Percentiles rank a stretch among this genome's conserved stretches.
Conservation (phyloP, 2,797 vertebrate genomes). For the Aulostomus chinensis region DNA sequence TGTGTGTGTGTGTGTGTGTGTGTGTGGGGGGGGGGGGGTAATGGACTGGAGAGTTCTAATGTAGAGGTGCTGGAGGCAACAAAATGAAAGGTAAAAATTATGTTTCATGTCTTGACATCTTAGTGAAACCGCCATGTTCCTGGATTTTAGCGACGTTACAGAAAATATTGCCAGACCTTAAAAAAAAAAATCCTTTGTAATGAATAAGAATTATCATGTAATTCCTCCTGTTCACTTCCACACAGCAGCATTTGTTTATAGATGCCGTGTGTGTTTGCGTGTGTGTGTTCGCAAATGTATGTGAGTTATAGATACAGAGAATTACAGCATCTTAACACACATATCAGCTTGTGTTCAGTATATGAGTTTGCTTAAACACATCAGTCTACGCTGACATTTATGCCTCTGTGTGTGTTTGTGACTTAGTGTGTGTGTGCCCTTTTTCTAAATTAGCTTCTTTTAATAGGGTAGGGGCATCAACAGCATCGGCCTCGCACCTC, state of each 20-base stretch:
- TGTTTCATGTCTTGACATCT: too few relatives aligned
- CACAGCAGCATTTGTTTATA: constrained; percentile 47
- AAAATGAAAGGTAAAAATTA: too few relatives aligned
- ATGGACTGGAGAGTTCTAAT: too few relatives aligned
- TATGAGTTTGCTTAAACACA: constrained; percentile 26
- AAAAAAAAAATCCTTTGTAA: too few relatives aligned
- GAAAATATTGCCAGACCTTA: too few relatives aligned
- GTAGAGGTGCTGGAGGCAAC: too few relatives aligned
- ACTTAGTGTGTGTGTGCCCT: constrained; percentile 19
- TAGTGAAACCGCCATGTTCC: too few relatives aligned
- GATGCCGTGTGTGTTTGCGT: constrained; percentile 11
- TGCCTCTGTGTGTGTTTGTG: constrained; percentile 5
- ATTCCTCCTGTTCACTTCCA: constrained; percentile 76
- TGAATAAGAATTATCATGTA: constrained; percentile 66
- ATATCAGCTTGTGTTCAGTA: constrained; percentile 23
- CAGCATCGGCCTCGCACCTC: constrained; percentile 44
- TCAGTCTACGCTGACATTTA: constrained; percentile 22
- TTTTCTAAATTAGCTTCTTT: constrained; percentile 68
- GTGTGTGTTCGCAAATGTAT: constrained; percentile 5
- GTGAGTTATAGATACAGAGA: constrained; percentile 23
- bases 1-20: constrained; percentile 1
- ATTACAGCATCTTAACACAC: constrained; percentile 31
- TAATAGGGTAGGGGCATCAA: constrained; percentile 53
- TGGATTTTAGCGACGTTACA: too few relatives aligned
- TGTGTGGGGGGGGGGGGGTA: background rate